Conservation (phyloP, 2,113 vertebrate species). For the Dromaius novaehollandiae region DNA sequence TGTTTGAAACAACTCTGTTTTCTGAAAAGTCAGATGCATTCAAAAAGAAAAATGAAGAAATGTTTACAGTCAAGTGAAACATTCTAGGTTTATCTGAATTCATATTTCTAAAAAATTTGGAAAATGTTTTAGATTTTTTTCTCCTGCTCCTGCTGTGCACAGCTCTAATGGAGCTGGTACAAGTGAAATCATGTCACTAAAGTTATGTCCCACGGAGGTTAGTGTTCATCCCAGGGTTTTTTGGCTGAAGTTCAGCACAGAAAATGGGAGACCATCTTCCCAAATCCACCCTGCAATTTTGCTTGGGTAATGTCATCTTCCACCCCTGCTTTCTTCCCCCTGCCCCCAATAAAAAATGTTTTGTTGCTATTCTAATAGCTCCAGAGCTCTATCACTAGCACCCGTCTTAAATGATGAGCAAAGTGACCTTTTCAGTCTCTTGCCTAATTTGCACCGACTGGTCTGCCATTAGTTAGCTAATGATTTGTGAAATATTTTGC, state of each 20-base stretch:
- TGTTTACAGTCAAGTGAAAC: background rate
- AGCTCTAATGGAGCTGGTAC: background rate
- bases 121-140: background rate
- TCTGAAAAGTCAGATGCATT: background rate
- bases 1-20: background rate
- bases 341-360: background rate
- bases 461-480: conserved; percentile 55
- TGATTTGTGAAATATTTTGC: conserved; percentile 56
- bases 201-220: background rate
- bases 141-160: background rate
- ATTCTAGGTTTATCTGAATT: background rate
- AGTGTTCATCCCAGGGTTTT: background rate
- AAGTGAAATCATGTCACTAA: background rate
- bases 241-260: background rate
- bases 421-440: conserved; percentile 31
- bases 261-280: conserved; percentile 9
- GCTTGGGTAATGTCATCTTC: background rate
- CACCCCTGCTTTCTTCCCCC: no score
- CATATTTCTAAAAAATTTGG: background rate
- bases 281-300: background rate
- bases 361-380: background rate
- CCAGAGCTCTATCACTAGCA: background rate
- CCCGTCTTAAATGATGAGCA: background rate
- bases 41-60: no score
- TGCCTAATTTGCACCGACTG: background rate